Conservation (phyloP, 1,140 invertebrate genomes). For the Cotesia glomerata region DNA sequence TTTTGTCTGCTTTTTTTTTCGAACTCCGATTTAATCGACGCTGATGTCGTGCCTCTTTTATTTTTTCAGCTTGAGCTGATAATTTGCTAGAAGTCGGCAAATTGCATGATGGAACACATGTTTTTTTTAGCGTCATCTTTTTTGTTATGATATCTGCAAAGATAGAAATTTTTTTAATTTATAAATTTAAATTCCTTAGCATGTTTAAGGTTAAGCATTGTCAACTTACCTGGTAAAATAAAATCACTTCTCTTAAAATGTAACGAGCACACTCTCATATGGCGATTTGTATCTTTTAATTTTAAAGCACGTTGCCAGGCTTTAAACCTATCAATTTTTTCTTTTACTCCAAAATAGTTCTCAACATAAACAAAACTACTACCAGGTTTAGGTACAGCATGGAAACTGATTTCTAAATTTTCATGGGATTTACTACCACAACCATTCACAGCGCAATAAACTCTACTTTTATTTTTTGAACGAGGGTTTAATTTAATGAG, state of each 20-base stretch:
- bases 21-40: background rate
- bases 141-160: background rate
- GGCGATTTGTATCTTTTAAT: background rate
- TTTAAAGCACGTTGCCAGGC: background rate
- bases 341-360: background rate
- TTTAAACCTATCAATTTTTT: background rate
- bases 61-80: background rate
- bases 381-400: background rate
- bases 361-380: background rate
- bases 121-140: background rate
- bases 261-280: background rate
- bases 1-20: background rate
- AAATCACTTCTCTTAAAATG: background rate
- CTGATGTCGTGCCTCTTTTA: background rate
- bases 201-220: background rate
- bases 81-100: background rate
- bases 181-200: background rate
- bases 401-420: slow-evolving; percentile 1
- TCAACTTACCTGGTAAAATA: slow-evolving; percentile 3
- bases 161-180: background rate
- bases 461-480: background rate
- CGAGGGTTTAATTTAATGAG: background rate
- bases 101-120: background rate
- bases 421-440: background rate
- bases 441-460: background rate